Evolutionary conservation across 2,888 invertebrate genomes (phyloP), one percentile per base, ranked within the genome.

Genomic region (Standfussiana lucernea): DNA sequence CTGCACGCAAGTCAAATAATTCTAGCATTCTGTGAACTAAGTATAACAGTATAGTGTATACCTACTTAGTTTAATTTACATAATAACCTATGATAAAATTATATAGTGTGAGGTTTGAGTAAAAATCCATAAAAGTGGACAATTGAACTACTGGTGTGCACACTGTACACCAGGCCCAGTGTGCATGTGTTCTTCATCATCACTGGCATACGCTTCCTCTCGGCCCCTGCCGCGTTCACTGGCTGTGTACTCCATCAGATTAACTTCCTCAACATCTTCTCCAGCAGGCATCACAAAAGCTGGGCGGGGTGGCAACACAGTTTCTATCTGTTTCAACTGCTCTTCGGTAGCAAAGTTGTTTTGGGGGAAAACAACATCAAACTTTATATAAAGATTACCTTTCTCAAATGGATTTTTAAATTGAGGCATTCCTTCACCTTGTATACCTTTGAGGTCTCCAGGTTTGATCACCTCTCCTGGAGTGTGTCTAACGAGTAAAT

Each of bases 401-500:
- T 98, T 98, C 89, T 98, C 98, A 93, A 98, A 98, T 11, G 99
- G 98, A 94, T 98, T 98, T 92, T 98, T 98, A 90, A 97, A 97
- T 56, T 97, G 97, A 1, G 99, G 99, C 99, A 99, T 99, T 37
- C 99, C 99, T 94, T 99, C 99, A 10, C 98, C 98, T 82, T 97
- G 96, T 75, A 99, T 97, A 82, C 98, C 97, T 93, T 98, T 98
- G 5, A 98, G 95, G 91, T 97, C 97, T 93, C 98, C 98, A 73
- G 99, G 99, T 90, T 98, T 98, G 83, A 99, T 97, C 32, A 99
- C 98, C 88, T 98, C 97, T 28, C 99, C 99, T 10, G 98, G 97
- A 72, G 97, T 97, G 89, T 98, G 98, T 93, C 97, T 98, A 74
- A 99, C 97, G 72, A 99, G 96, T 80, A 99, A 95, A 90, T 98